Base-by-base conservation (phyloP, 1,140 invertebrate genomes). In the Drosophila neocordata region DNA sequence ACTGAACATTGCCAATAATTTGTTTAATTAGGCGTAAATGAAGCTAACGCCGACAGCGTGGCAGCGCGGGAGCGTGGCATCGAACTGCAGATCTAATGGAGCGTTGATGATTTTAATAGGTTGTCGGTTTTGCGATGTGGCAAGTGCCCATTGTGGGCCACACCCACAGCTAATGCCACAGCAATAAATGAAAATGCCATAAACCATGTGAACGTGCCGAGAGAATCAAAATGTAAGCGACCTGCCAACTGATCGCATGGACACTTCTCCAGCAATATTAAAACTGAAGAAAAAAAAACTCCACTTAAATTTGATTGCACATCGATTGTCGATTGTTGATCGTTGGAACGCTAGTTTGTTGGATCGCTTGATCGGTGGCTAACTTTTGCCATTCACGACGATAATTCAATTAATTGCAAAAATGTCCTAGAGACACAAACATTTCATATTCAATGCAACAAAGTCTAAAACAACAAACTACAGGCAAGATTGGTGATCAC, bases 371-470 rank as follows among this genome's bases (percentile, higher is more conserved):
- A 20, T 48, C 41, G 41, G 41, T 48, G 41, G 41, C 41, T 48
- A 48, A 78, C 81, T 65, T 89, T 83, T 89, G 84, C 84, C 83
- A 89, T 88, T 89, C 83, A 88, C 83, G 83, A 84, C 84, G 83
- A 89, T 88, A 88, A 88, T 88, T 88, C 83, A 88, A 88, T 88
- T 88, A 88, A 88, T 88, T 88, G 83, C 84, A 65, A 89, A 88
- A 89, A 88, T 88, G 79, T 88, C 83, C 83, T 88, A 88, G 84
- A 88, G 83, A 84, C 84, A 88, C 41, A 48, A 48, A 20, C 41
- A 89, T 89, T 89, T 83, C 83, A 83, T 77, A 87, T 87, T 87
- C 82, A 65, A 52, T 62, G 77, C 78, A 65, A 74, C 81, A 85
- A 84, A 80, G 78, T 85, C 55, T 73, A 81, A 70, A 64, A 52